Percentiles rank a stretch among this genome's conserved stretches.
Conservation (phyloP, 2,113 vertebrate species). For the Lepus timidus region DNA sequence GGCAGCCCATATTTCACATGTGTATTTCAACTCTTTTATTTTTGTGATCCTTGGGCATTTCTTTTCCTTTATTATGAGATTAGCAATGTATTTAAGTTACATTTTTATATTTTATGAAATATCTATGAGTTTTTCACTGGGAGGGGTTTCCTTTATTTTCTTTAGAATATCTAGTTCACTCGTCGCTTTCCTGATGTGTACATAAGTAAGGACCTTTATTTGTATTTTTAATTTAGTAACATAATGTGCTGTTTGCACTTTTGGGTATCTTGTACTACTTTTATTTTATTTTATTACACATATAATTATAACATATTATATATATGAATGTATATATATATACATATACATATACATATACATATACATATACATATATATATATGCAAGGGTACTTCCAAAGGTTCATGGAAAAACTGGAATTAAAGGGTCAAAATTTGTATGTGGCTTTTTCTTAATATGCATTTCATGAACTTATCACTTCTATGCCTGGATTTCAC, state of each 20-base stretch:
- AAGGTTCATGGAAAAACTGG: not conserved
- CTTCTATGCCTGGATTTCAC: no score
- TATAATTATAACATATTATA: not conserved
- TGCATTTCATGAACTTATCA: no score
- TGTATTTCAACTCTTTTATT: not conserved
- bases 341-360: not conserved
- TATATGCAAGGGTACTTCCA: no score
- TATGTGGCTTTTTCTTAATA: no score
- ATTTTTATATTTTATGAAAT: not conserved
- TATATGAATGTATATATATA: not conserved
- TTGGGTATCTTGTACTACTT: not conserved
- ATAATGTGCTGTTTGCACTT: not conserved
- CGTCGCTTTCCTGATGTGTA: no score
- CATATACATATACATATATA: not conserved
- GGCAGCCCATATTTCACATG: not conserved
- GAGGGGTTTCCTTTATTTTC: not conserved
- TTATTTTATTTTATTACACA: not conserved
- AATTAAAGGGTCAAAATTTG: no score
- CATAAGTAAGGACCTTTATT: not conserved
- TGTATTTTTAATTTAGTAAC: constrained; percentile 7
- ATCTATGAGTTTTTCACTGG: not conserved
- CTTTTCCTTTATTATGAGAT: not conserved
- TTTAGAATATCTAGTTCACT: constrained; percentile 21
- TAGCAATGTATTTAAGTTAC: not conserved
- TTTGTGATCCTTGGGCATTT: not conserved